Evolutionary conservation across 2,888 invertebrate genomes (phyloP).

Genomic region (Torymus tubicola): DNA sequence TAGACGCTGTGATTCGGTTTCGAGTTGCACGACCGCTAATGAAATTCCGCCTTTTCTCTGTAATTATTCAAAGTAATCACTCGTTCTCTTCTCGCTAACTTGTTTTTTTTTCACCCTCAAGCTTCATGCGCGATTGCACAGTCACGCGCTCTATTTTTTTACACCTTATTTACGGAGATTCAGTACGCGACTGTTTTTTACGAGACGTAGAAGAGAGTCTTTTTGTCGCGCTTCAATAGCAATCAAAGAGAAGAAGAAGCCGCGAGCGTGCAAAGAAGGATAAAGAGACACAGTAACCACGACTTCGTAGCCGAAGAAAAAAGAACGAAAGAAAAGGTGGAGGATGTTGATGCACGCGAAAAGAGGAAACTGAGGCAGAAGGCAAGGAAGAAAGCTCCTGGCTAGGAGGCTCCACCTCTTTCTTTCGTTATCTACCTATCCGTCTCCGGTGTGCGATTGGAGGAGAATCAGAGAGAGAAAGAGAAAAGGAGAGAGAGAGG

Average conservation of each 20-base stretch:
- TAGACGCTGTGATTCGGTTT: constrained; percentile 17
- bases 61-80: constrained; percentile 46
- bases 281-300: not conserved
- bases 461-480: not conserved
- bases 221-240: constrained; percentile 5
- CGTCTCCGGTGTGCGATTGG: not conserved
- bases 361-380: not conserved
- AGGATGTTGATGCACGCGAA: not conserved
- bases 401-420: not conserved
- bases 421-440: not conserved
- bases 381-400: not conserved
- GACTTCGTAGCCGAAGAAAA: not conserved
- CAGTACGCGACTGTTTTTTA: constrained; percentile 3
- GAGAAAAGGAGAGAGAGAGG: not conserved
- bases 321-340: not conserved
- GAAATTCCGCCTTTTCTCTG: constrained; percentile 31
- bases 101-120: not conserved
- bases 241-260: constrained; percentile 9
- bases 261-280: not conserved
- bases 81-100: not conserved
- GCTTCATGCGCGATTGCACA: too few relatives aligned
- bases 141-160: not conserved
- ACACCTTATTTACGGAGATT: constrained; percentile 21
- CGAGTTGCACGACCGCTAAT: not conserved
- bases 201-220: too few relatives aligned